These are phyloP conservation scores for Formica exsecta DNA, from an alignment of 1,140 invertebrate genomes.

Conservation along the genomic window DNA sequence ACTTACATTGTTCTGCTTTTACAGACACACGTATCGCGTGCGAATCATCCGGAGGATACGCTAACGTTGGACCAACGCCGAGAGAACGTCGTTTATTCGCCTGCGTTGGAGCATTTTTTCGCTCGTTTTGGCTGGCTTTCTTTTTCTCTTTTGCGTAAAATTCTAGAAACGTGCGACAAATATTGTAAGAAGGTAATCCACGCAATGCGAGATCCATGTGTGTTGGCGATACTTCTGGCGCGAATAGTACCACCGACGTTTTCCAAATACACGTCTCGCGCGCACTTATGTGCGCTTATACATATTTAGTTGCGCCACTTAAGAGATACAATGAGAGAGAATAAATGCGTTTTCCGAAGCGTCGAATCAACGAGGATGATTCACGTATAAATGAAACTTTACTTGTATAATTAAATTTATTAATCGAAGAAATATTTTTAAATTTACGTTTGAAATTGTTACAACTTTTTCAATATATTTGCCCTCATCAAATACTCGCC, in stretches of 20 bases:
- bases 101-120: background rate
- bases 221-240: conserved; percentile 11
- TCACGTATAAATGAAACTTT: no score
- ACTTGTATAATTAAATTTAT: no score
- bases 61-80: conserved; percentile 10
- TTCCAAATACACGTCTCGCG: conserved; percentile 44
- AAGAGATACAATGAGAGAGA: conserved; percentile 55
- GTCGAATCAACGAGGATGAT: background rate
- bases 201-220: conserved; percentile 21
- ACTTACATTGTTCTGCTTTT: conserved; percentile 17
- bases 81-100: conserved; percentile 40
- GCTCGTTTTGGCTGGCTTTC: background rate
- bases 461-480: no score
- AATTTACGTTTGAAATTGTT: no score
- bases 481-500: no score
- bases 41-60: conserved; percentile 38
- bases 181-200: conserved; percentile 45
- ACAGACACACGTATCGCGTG: background rate
- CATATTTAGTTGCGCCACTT: conserved; percentile 64
- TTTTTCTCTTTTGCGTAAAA: conserved; percentile 10
- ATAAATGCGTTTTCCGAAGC: conserved; percentile 22
- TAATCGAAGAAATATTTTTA: no score
- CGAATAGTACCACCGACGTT: conserved; percentile 8
- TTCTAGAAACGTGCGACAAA: conserved; percentile 46
- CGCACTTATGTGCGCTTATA: conserved; percentile 16